Evolutionary conservation across 1,140 invertebrate genomes (phyloP).

Genomic region (Chironomus tepperi): DNA sequence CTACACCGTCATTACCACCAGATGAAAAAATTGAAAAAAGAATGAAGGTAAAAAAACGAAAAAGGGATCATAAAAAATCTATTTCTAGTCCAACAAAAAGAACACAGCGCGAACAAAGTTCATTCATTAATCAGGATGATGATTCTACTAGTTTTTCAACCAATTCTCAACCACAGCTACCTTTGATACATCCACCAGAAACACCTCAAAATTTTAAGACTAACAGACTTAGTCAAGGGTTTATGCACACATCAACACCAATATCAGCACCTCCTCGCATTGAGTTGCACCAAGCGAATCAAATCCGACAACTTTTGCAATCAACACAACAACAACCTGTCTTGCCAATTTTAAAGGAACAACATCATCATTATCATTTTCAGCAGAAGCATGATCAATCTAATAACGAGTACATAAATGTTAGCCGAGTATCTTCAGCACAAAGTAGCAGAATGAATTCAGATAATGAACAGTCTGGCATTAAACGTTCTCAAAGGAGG

Average conservation of each 20-base stretch:
- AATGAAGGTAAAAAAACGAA: constrained; percentile 48
- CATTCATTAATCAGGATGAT: not conserved
- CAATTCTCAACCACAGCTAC: no score
- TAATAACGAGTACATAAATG: constrained; percentile 29
- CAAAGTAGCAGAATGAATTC: constrained; percentile 28
- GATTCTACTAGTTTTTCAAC: not conserved
- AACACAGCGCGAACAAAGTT: not conserved
- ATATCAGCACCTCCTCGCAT: constrained; percentile 5
- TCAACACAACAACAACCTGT: constrained; percentile 1
- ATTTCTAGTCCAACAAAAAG: constrained; percentile 27
- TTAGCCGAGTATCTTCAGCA: not conserved
- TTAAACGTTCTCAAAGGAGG: constrained; percentile 63
- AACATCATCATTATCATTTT: constrained; percentile 28
- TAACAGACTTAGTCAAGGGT: not conserved
- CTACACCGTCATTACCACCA: constrained; percentile 45
- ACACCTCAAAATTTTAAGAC: not conserved
- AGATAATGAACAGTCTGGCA: constrained; percentile 43
- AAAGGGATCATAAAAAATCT: constrained; percentile 47
- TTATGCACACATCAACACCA: not conserved
- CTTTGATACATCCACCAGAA: not conserved
- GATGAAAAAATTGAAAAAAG: constrained; percentile 43
- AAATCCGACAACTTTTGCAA: not conserved
- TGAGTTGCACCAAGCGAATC: not conserved
- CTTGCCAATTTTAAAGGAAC: not conserved
- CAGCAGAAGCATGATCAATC: not conserved